Evolutionary conservation across 2,113 vertebrate species (phyloP), one percentile per base, ranked within the genome.

Genomic region (Sardina pilchardus): DNA sequence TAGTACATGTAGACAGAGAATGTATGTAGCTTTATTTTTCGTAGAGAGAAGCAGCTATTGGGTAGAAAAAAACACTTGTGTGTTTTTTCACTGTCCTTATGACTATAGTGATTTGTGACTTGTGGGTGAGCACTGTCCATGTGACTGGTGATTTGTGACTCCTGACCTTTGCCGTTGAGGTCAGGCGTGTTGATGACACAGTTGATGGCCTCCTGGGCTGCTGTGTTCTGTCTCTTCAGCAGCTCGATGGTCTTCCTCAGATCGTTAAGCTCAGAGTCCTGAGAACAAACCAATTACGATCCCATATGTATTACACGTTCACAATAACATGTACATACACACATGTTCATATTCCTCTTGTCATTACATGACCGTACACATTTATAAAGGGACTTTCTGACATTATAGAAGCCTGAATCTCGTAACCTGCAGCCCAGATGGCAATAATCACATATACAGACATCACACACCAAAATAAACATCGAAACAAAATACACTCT

Each of bases 261-360:
- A 87, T 97, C 97, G 88, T 94, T 96, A 84, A 97, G 95, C 89
- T 97, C 97, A 71, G 96, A 96, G 84, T 97, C 97, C 97, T 97
- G 90, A 83, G 86, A 88, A 17, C 47, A 81, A 8, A n/a, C 44
- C 56, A n/a, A 71, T 71, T 30, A 71, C 6, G 3, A 71, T 34
- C 7, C 1, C 9, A 71, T 71, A 9, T 26, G 21, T 56, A 56
- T 56, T 56, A 56, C 19, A 56, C 9, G 50, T 63, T 63, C 59
- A 63, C 21, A 63, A n/a, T 63, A 6, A 63, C 26, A n/a, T 63
- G 24, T 9, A 63, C 24, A 63, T 63, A n/a, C 59, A 63, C 9
- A 63, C 56, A 42, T 56, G 14, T 48, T 16, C 47, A 16, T 56
- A 56, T 56, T 19, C 14, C 16, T 19, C 3, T 16, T 56, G 21